Evolutionary conservation across 2,797 vertebrate species (phyloP), one percentile per base, ranked within the genome.

Genomic region (Lepilemur septentrionalis): DNA sequence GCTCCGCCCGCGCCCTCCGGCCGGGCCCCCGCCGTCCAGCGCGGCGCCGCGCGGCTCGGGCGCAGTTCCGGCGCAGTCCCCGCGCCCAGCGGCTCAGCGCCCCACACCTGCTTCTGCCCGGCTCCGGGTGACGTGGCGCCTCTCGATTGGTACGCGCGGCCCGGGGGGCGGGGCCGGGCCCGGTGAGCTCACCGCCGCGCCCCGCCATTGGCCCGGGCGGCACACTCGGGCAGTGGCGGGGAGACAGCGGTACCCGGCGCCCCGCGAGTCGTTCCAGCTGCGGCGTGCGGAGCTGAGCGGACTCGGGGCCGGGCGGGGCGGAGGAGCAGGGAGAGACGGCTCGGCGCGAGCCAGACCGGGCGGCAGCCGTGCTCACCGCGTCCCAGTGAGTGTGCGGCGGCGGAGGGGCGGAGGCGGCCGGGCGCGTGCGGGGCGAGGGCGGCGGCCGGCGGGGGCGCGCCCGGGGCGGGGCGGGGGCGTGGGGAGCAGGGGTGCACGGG

Each of bases 51-150:
- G 93, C 91, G 89, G 52, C 91, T 75, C 17, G 73, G 94, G 97
- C 97, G 97, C 97, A 98, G 97, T 97, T 97, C 97, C 97, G 96
- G 97, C 97, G 97, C 97, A 97, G 97, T 98, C 97, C 97, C 91
- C 94, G 93, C 94, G 97, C 97, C 9, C 59, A 92, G 95, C 94
- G 23, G 93, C 97, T 94, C 96, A 72, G 97, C 93, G 94, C 93
- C 97, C 96, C 97, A 94, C 97, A 97, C 97, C 97, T 97, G 97
- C 97, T 48, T 98, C 97, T 97, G 97, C 97, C 96, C 95, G 78
- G 97, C 94, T 96, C 95, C 97, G n/a, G 84, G 93, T 97, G 97
- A 97, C 96, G 96, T 97, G 0, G 61, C 9, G 61, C 41, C 1
- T 30, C 14, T 2, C 30, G 41, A 96, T 92, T 96, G 95, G 97